Evolutionary conservation across 2,113 vertebrate species (phyloP).

Genomic region (Nerophis ophidion): DNA sequence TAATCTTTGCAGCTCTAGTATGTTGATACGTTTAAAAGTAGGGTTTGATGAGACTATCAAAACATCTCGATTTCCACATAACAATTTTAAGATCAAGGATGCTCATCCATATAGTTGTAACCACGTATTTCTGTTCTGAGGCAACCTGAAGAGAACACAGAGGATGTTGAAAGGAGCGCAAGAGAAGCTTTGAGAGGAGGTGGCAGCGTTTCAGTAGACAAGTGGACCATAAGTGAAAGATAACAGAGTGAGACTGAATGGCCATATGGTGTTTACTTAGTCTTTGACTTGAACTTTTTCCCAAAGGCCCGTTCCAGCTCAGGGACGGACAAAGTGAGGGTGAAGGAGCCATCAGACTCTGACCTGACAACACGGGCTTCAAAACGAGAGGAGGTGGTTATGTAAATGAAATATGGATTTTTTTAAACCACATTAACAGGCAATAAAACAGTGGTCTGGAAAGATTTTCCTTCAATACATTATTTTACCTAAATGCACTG

Average conservation of each 20-base stretch:
- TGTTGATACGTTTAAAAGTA: too few relatives aligned
- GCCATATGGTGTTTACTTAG: slow-evolving; percentile 68
- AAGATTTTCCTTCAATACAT: too few relatives aligned
- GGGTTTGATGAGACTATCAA: too few relatives aligned
- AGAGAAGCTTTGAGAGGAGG: slow-evolving; percentile 33
- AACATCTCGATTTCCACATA: too few relatives aligned
- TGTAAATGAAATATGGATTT: neutral
- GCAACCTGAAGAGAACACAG: neutral
- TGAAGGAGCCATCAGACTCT: slow-evolving; percentile 73
- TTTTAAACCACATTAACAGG: neutral
- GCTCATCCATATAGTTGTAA: neutral
- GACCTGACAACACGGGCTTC: slow-evolving; percentile 69
- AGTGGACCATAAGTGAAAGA: slow-evolving; percentile 26
- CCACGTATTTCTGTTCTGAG: neutral
- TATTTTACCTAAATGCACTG: too few relatives aligned
- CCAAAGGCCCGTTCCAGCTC: slow-evolving; percentile 76
- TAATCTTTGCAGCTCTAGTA: too few relatives aligned
- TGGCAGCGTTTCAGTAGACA: slow-evolving; percentile 12
- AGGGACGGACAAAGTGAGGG: slow-evolving; percentile 72
- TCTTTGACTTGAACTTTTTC: slow-evolving; percentile 76
- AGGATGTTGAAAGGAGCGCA: slow-evolving; percentile 1
- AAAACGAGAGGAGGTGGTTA: slow-evolving; percentile 50
- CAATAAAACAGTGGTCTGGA: neutral
- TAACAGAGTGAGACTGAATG: slow-evolving; percentile 34
- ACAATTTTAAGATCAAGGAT: too few relatives aligned